phyloP scores from a whole-genome alignment of 1,140 invertebrate genomes.

The Listronotus oregonensis region DNA sequence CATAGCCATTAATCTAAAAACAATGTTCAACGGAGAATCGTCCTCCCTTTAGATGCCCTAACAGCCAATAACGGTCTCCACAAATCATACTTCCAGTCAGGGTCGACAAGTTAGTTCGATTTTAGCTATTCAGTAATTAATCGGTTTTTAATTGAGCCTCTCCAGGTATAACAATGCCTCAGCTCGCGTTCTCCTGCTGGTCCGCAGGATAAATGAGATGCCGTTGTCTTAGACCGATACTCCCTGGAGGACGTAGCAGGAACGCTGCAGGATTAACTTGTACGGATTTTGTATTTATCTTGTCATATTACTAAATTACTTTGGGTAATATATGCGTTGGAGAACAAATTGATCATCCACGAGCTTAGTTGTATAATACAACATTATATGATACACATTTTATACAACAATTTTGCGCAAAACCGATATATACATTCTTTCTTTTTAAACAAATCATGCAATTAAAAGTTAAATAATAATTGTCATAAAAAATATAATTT shows the following conservation, averaged over 20 bases:
- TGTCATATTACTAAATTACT: constrained; percentile 54
- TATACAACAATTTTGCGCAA: no score
- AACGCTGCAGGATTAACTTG: constrained; percentile 48
- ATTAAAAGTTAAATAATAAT: no score
- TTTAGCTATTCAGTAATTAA: constrained; percentile 52
- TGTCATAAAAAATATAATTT: no score
- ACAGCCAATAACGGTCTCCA: constrained; percentile 46
- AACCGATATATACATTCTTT: no score
- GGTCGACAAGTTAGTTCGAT: constrained; percentile 48
- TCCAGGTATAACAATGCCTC: constrained; percentile 33
- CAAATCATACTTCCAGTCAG: constrained; percentile 46
- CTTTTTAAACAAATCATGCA: no score
- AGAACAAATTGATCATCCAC: constrained; percentile 20
- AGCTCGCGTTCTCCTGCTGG: constrained; percentile 30
- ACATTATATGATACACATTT: no score
- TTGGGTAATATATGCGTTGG: constrained; percentile 35
- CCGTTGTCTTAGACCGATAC: constrained; percentile 48
- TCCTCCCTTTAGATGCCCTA: constrained; percentile 9
- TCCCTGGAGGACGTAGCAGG: constrained; percentile 40
- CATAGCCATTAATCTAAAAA: constrained; percentile 16
- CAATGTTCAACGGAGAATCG: constrained; percentile 10
- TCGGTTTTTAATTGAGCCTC: constrained; percentile 51
- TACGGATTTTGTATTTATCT: constrained; percentile 53
- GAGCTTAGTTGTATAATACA: no score
- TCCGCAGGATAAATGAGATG: constrained; percentile 48